Conservation (phyloP, 2,888 invertebrate species). For the Heliconius ismenius region DNA sequence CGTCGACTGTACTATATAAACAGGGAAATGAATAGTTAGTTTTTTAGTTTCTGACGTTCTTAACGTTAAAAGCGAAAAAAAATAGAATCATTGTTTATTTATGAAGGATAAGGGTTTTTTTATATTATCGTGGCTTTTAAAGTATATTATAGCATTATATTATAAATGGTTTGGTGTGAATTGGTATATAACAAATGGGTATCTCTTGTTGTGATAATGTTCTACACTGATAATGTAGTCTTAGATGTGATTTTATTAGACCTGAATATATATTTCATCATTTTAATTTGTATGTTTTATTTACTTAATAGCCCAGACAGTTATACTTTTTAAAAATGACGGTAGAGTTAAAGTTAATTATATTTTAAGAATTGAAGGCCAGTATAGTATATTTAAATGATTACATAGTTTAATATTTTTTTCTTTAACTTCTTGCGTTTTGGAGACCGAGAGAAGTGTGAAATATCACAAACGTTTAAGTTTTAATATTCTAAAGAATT, state of each 20-base stretch:
- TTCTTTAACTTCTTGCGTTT: neutral
- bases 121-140: conserved; percentile 4
- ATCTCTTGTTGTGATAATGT: conserved; percentile 66
- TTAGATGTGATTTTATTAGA: conserved; percentile 57
- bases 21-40: neutral
- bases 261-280: conserved; percentile 67
- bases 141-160: conserved; percentile 4
- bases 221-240: conserved; percentile 55
- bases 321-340: neutral
- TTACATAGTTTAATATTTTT: neutral
- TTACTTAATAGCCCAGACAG: conserved; percentile 1
- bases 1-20: neutral
- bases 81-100: neutral
- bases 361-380: neutral
- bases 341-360: neutral
- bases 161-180: conserved; percentile 30
- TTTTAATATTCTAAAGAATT: too few species aligned
- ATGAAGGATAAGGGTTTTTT: neutral
- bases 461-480: too few species aligned
- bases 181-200: conserved; percentile 45
- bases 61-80: neutral
- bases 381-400: neutral
- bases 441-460: too few species aligned
- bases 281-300: conserved; percentile 42
- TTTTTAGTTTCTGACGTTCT: neutral